Evolutionary conservation across 2,888 invertebrate species (phyloP).

Genomic region (Sarcophaga caerulescens): DNA sequence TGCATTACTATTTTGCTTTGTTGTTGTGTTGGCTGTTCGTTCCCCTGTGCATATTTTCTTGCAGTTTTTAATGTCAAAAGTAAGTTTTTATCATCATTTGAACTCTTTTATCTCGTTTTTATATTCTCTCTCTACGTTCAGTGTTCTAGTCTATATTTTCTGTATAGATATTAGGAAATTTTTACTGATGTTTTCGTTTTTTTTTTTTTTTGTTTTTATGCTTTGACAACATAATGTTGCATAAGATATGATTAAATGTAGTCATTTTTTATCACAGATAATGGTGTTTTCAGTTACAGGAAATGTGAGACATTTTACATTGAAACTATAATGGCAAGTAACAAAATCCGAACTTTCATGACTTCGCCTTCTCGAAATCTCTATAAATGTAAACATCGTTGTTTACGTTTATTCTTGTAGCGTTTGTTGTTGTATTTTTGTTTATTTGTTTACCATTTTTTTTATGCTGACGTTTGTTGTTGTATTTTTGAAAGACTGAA

Average conservation of each 20-base stretch:
- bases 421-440: no score
- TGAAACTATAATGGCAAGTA: no score
- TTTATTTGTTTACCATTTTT: no score
- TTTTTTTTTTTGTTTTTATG: background rate
- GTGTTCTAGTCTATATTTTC: no score
- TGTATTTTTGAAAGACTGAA: no score
- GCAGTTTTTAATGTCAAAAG: conserved; percentile 59
- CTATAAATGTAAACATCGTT: no score
- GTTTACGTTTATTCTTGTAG: no score
- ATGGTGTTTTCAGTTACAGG: background rate
- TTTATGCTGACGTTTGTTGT: no score
- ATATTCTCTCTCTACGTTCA: background rate
- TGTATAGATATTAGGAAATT: no score
- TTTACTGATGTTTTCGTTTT: background rate
- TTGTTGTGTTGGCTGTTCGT: background rate
- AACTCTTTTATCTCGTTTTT: conserved; percentile 3
- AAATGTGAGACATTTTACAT: no score
- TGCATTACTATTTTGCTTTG: background rate
- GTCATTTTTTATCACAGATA: background rate
- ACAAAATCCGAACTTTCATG: no score
- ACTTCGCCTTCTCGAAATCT: no score
- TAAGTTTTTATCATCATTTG: conserved; percentile 44
- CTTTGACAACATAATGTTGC: background rate
- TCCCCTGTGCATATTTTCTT: conserved; percentile 39
- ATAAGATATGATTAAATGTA: background rate